These are phyloP conservation scores for Platorchestia sp. DNA, from an alignment of 1,140 invertebrate species.

Conservation along the genomic window DNA sequence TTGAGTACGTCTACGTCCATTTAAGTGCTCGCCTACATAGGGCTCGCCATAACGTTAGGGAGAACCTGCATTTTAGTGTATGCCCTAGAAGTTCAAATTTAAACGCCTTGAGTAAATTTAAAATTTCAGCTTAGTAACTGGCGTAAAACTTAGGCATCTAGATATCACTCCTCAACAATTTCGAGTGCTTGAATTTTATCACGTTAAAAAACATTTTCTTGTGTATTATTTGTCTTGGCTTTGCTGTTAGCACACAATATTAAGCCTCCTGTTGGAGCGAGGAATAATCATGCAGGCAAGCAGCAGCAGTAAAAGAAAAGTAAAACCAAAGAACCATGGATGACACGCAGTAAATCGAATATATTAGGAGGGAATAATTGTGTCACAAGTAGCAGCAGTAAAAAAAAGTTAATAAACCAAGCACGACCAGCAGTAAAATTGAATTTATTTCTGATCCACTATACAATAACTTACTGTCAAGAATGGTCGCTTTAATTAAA, in stretches of 20 bases:
- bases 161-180: not conserved
- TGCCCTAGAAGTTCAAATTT: not conserved
- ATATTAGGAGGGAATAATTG: too few relatives aligned
- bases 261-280: not conserved
- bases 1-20: too few relatives aligned
- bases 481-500: not conserved
- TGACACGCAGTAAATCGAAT: not conserved
- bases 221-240: not conserved
- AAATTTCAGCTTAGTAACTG: not conserved
- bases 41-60: too few relatives aligned
- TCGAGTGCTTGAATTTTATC: not conserved
- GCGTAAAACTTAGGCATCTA: not conserved
- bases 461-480: not conserved
- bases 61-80: too few relatives aligned
- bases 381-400: not conserved
- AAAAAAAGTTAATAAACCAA: not conserved
- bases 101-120: too few relatives aligned
- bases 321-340: not conserved
- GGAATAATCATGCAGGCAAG: not conserved
- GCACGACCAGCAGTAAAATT: not conserved
- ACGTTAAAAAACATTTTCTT: not conserved
- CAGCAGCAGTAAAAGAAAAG: not conserved
- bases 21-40: too few relatives aligned
- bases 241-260: not conserved
- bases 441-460: not conserved